Evolutionary conservation across 2,113 vertebrate genomes (phyloP).

Genomic region (Peromyscus californicus): DNA sequence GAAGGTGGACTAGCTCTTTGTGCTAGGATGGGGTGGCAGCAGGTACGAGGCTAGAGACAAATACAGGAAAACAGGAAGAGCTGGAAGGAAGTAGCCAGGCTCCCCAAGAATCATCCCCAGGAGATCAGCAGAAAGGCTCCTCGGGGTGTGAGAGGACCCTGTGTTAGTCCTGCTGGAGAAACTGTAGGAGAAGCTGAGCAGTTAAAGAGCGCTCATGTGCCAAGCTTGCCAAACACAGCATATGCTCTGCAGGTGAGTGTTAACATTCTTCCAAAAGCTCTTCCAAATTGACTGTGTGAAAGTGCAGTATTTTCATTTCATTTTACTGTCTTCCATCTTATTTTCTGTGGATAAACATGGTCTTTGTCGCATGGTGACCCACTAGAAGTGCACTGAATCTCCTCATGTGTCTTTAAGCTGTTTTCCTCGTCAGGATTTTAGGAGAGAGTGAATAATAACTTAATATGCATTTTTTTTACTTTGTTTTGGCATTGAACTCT

Average conservation of each 20-base stretch:
- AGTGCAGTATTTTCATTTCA: conserved; percentile 71
- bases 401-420: conserved; percentile 72
- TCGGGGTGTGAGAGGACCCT: not conserved
- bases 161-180: not conserved
- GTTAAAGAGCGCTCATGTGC: conserved; percentile 13
- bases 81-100: not conserved
- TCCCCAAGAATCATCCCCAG: not conserved
- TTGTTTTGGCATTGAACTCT: conserved; percentile 78
- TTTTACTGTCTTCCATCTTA: conserved; percentile 70
- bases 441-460: conserved; percentile 70
- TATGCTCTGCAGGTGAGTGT: not conserved
- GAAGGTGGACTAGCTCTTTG: not conserved
- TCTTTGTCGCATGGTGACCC: conserved; percentile 75
- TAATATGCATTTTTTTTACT: conserved; percentile 76
- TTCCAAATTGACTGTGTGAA: conserved; percentile 23
- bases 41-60: not conserved
- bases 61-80: not conserved
- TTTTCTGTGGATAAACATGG: conserved; percentile 69
- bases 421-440: conserved; percentile 78
- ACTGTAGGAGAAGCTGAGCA: not conserved
- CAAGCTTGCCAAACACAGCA: conserved; percentile 37
- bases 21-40: not conserved
- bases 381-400: conserved; percentile 85
- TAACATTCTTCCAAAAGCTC: not conserved
- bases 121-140: not conserved